Evolutionary conservation across 2,797 vertebrate genomes (phyloP), one percentile per base, ranked within the genome.

Genomic region (Peromyscus nudipes): DNA sequence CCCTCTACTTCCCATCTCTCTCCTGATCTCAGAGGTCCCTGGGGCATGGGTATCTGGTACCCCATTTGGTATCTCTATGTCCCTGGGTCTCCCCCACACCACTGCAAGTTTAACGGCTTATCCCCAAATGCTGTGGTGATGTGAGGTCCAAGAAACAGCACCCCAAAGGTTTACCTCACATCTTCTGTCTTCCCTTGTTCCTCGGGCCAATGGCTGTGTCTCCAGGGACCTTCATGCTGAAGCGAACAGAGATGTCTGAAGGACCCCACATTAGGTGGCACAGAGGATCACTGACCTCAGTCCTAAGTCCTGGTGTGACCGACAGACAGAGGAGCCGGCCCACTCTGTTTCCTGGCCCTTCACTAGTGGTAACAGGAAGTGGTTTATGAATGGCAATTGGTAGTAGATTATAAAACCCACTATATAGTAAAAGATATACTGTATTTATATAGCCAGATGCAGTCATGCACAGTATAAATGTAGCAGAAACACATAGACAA

Each of bases 271-370:
- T 60, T 5, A 55, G 23, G n/a, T 23, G 79, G 34, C 3, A 4
- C 1, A 1, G 31, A 34, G 62, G 67, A 64, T 46, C n/a, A 46
- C 1, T 0, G 31, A 25, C 23, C 6, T n/a, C 14, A 4, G 2
- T 49, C 62, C 3, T 10, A 71, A 80, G 19, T 57, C 2, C 34
- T 31, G 40, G 34, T 0, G 0, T 8, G 76, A 90, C 14, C 0
- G 12, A 43, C 34, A 12, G 81, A 55, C 21, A 19, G n/a, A 81
- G 77, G 0, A 34, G 21, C 21, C 29, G 34, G 43, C 82, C 57
- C 11, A 64, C 62, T 37, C n/a, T 49, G 69, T 34, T 67, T 67
- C 71, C 76, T 0, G 0, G 69, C 5, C 40, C n/a, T 71, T 37
- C 34, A 0, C 65, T 27, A 31, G 52, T 12, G 11, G 25, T 27